phyloP scores from a whole-genome alignment of 2,113 vertebrate genomes.

The Gymnogyps californianus region DNA sequence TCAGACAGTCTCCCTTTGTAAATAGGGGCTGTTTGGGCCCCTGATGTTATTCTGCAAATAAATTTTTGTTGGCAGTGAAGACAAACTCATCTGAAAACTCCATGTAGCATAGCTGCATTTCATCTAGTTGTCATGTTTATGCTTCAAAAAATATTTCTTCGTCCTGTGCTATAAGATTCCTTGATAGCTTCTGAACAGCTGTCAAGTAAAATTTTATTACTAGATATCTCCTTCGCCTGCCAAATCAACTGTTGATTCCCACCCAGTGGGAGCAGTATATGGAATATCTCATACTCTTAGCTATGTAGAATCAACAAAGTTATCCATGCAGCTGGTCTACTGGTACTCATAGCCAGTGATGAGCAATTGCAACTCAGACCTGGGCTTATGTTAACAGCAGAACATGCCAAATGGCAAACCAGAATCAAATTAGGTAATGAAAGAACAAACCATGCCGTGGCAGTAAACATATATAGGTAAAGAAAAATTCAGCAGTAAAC shows the following conservation, averaged over 20 bases:
- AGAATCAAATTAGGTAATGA: neutral
- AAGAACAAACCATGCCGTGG: neutral
- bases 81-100: neutral
- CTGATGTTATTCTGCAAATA: neutral
- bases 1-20: neutral
- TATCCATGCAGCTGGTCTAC: neutral
- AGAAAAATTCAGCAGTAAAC: neutral
- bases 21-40: neutral
- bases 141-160: constrained; percentile 25
- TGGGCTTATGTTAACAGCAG: neutral
- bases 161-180: neutral
- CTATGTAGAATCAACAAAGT: neutral
- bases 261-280: neutral
- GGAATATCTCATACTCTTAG: neutral
- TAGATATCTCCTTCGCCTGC: neutral
- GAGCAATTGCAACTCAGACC: neutral
- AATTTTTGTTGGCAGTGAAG: neutral
- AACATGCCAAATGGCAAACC: neutral
- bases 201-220: constrained; percentile 51
- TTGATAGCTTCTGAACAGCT: constrained; percentile 45
- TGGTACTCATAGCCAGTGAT: neutral
- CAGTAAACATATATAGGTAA: neutral
- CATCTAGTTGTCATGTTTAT: constrained; percentile 23
- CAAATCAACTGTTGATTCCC: constrained; percentile 16
- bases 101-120: neutral